Conservation (phyloP, 2,888 invertebrate genomes). For the Tolmerus cingulatus region DNA sequence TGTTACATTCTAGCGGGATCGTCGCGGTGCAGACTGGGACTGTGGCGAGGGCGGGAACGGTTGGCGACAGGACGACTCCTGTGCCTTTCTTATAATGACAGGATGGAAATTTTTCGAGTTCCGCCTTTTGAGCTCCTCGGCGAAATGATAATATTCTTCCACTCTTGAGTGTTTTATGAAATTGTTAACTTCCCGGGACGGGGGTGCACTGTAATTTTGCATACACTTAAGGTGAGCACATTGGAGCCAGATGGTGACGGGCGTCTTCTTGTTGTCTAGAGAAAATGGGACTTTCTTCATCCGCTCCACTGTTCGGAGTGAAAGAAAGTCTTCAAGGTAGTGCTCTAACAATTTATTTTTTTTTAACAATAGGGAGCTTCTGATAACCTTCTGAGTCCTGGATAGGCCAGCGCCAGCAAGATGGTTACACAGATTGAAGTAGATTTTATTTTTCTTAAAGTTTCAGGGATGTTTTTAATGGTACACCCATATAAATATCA, state of each 20-base stretch:
- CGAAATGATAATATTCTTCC: constrained; percentile 20
- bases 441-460: too few relatives aligned
- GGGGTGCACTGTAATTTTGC: not conserved
- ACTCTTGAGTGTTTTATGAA: constrained; percentile 10
- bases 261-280: not conserved
- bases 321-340: not conserved
- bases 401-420: too few relatives aligned
- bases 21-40: not conserved
- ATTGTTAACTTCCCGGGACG: not conserved
- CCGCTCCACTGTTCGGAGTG: not conserved
- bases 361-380: not conserved
- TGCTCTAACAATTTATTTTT: too few relatives aligned
- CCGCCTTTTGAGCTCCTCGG: not conserved
- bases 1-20: not conserved
- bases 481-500: too few relatives aligned
- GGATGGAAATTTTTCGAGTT: constrained; percentile 9
- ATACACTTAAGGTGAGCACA: not conserved
- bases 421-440: too few relatives aligned
- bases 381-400: not conserved
- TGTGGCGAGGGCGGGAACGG: not conserved
- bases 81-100: constrained; percentile 3
- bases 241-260: not conserved
- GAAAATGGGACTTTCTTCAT: not conserved
- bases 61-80: not conserved
- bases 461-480: too few relatives aligned